Percentiles rank a stretch among this genome's conserved stretches.
Conservation (phyloP, 2,113 vertebrate species). For the Ptyas mucosa region DNA sequence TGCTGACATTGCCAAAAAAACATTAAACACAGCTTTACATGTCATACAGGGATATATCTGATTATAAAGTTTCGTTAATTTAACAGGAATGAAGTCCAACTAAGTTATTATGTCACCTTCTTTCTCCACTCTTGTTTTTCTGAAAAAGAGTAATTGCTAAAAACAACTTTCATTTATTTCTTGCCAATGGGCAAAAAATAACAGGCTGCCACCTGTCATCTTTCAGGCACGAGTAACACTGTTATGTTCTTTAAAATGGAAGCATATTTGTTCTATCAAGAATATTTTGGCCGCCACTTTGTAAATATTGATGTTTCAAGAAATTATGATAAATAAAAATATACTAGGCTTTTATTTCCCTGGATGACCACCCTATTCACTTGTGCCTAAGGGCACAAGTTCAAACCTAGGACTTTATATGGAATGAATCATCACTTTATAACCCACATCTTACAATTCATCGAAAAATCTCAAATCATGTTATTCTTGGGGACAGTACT, state of each 20-base stretch:
- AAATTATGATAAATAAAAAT: constrained; percentile 5
- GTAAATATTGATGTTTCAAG: background rate
- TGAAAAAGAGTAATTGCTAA: background rate
- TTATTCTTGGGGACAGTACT: background rate
- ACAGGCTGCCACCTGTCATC: background rate
- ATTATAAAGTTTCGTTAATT: background rate
- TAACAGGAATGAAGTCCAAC: background rate
- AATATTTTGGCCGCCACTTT: constrained; percentile 6
- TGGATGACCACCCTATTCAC: background rate
- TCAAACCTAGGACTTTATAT: background rate
- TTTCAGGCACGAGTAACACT: constrained; percentile 1
- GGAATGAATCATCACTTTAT: background rate
- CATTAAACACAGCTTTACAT: background rate
- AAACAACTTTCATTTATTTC: background rate
- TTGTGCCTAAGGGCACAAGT: background rate
- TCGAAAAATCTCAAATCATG: background rate
- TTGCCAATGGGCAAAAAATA: constrained; percentile 26
- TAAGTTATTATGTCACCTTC: background rate
- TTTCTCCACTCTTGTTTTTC: background rate
- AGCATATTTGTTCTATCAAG: constrained; percentile 18
- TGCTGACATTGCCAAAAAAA: background rate
- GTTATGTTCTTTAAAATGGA: constrained; percentile 19
- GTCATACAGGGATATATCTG: background rate
- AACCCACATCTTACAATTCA: background rate
- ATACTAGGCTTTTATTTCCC: background rate